phyloP scores from a whole-genome alignment of 2,113 vertebrate genomes.

The Nymphicus hollandicus region DNA sequence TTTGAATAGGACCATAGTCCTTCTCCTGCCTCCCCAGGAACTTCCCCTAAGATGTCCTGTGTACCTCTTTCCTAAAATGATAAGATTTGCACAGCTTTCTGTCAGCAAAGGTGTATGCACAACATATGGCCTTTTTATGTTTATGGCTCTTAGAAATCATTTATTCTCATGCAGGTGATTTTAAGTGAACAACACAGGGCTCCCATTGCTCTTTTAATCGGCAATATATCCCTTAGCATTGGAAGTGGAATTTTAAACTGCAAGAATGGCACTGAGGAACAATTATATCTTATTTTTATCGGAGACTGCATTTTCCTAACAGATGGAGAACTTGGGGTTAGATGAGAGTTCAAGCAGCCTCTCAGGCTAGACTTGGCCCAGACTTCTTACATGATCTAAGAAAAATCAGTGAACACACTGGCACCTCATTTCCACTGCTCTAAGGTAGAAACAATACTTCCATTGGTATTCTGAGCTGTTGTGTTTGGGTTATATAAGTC shows the following conservation, averaged over 20 bases:
- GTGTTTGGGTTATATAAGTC: fast-evolving
- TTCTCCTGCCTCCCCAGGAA: background rate
- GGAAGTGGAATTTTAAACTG: background rate
- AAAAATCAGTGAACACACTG: background rate
- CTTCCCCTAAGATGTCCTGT: background rate
- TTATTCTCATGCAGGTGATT: background rate
- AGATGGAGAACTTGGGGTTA: background rate
- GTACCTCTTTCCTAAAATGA: background rate
- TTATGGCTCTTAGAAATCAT: background rate
- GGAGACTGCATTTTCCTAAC: background rate
- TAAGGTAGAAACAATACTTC: background rate
- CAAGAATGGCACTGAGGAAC: background rate
- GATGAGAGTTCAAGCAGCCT: background rate
- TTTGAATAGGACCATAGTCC: background rate
- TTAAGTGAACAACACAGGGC: background rate
- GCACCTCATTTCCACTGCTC: background rate
- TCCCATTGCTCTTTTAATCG: background rate
- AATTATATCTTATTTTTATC: background rate
- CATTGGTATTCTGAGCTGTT: background rate
- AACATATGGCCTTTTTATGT: background rate
- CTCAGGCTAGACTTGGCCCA: background rate
- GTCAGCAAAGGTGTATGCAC: background rate
- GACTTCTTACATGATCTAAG: background rate
- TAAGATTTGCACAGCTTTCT: background rate
- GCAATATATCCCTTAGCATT: background rate